Base-by-base conservation (phyloP, 2,113 vertebrate species). In the Silurus glanis region DNA sequence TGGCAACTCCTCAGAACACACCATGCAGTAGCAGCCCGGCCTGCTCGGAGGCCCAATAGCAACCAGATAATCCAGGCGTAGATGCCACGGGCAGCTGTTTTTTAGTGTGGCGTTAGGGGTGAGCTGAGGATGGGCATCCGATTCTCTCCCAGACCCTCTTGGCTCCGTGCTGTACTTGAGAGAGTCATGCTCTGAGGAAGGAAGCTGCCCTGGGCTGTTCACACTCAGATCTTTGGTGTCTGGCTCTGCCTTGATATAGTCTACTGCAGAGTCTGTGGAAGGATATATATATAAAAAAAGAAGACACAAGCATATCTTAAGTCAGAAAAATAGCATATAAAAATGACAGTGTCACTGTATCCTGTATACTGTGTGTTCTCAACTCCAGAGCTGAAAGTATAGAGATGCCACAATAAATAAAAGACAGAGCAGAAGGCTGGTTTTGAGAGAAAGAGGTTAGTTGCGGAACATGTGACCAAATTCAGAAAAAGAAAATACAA, bases 1-100 rank as follows among this genome's bases (percentile, higher is more conserved):
- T 6, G 94, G 93, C 90, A 97, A 91, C 9, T 94, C 91, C 89
- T 95, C 95, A 81, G 96, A 96, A 80, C 97, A 98, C 87, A 96
- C 96, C 97, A 97, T 95, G 92, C 97, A 97, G 92, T 94, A 96
- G 12, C 95, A 94, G n/a, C 95, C 95, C 19, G 93, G 94, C 72
- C 80, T 90, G 37, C 94, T 94, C 87, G 92, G 91, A 14, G 96
- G 95, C 66, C 95, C 96, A 59, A 96, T 95, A 62, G 96, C 96
- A 93, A 98, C 93, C 87, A 98, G 92, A 93, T 96, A 97, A 92
- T 98, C 96, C 14, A 97, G 94, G 17, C 96, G 95, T 88, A 97
- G 96, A 82, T 94, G 94, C 93, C 95, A 95, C 4, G 95, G 96
- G 88, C 93, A 93, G 13, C 93, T 94, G 10, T 91, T 94, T 0